Base-by-base conservation (phyloP, 1,140 invertebrate species). In the Procambarus virginalis region DNA sequence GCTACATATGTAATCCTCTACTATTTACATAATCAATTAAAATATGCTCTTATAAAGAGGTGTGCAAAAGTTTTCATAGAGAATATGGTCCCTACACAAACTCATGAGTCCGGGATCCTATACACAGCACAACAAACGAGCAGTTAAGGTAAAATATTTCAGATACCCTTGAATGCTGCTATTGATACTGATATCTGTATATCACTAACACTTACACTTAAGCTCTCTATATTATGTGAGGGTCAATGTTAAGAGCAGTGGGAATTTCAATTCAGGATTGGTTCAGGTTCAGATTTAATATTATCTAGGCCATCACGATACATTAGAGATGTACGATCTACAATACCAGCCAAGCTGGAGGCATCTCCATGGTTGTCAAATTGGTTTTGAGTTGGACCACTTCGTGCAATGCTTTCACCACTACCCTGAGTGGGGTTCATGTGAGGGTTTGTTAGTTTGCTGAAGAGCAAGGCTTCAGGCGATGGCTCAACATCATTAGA, bases 51-150 rank as follows among this genome's bases (percentile, higher is more conserved):
- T 79, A 79, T 84, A 89, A 84, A 89, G 80, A 89, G 73, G 76
- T 83, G 82, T 84, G 76, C 70, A 89, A 84, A 89, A 89, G 58
- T 83, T 73, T 89, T 70, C 73, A 76, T 60, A 83, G 58, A 77
- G 81, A 89, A 84, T 89, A 89, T 89, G 88, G 88, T 89, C 88
- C 88, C 88, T 78, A 89, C 55, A 84, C 73, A 84, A 78, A 83
- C 49, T 68, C 8, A 51, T 68, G 34, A 49, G 55, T 80, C n/a
- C 48, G 60, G 46, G 55, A 17, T 83, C 82, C 76, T 82, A 75
- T 80, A 88, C 86, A 88, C 78, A 75, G 79, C 79, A 88, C 78
- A 88, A 49, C 80, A 64, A 76, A 82, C 86, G 48, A 58, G 75
- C 84, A 58, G 73, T 45, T 73, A 17, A 5, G 48, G 84, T 51